These are phyloP conservation scores for Moxostoma hubbsi DNA, from an alignment of 2,797 vertebrate genomes.

Conservation along the genomic window DNA sequence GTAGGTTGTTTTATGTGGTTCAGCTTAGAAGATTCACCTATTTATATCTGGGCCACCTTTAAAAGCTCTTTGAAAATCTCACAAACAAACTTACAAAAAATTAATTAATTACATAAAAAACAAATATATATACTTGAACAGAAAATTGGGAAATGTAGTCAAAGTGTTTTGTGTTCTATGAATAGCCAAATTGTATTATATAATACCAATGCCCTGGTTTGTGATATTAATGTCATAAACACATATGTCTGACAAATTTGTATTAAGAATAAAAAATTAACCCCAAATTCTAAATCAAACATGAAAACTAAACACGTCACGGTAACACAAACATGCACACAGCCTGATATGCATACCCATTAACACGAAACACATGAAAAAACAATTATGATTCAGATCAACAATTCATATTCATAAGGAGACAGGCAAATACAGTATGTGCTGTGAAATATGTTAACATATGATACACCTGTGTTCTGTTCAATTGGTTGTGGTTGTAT, in stretches of 20 bases:
- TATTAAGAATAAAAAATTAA: background rate
- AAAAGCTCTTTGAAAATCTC: background rate
- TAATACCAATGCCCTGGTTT: background rate
- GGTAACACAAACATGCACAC: background rate
- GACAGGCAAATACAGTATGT: conserved; percentile 28
- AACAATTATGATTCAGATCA: conserved; percentile 36
- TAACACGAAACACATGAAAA: conserved; percentile 8
- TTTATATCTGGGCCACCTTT: too few species aligned
- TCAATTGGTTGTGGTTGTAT: too few species aligned
- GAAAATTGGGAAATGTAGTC: too few species aligned
- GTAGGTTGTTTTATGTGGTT: background rate
- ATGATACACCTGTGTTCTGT: conserved; percentile 1
- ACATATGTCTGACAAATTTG: background rate
- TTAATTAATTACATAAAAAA: too few species aligned
- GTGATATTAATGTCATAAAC: conserved; percentile 1
- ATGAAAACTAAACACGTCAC: background rate
- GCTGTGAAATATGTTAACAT: conserved; percentile 46
- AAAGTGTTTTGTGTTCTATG: too few species aligned
- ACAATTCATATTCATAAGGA: conserved; percentile 36
- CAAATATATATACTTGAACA: too few species aligned
- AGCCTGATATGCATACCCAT: background rate
- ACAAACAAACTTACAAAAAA: background rate
- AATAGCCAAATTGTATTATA: background rate
- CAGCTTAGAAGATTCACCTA: too few species aligned
- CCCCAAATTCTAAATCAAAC: conserved; percentile 8